Evolutionary conservation across 1,140 invertebrate genomes (phyloP), one percentile per base, ranked within the genome.

Genomic region (Drosophila guanche): DNA sequence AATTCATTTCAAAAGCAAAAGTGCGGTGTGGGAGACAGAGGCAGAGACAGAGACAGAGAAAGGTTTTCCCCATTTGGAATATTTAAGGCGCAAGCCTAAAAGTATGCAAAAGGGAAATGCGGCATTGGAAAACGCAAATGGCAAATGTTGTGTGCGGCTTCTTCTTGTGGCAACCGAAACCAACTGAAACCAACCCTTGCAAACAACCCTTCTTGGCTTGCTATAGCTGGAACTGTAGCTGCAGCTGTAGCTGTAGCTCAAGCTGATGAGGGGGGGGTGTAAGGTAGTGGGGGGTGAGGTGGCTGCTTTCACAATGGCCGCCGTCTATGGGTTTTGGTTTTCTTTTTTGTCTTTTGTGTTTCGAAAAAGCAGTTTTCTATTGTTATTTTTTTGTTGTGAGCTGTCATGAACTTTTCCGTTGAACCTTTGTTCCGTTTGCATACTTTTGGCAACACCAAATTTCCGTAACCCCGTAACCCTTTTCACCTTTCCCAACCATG

Each of bases 51-150:
- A 29, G 58, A 20, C 16, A 20, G 37, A 40, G 37, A 62, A 70
- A 47, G 61, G 62, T 50, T 58, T 62, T 37, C 57, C 57, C 51
- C 69, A 63, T 62, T 79, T 76, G 76, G 78, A 73, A 81, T 88
- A 88, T 89, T 76, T 72, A 88, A 88, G 83, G 83, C 83, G 83
- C 83, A 88, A 78, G 84, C 84, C 83, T 88, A 80, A 83, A 88
- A 89, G 83, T 88, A 88, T 88, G 83, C 83, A 85, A 48, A 58
- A 14, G 37, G 66, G 66, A 69, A 65, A 68, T 25, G 33, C 33
- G 33, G 33, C 10, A 37, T 4, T 12, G 10, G 33, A 37, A 37
- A 37, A 37, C 12, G 33, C 33, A 37, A 60, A 54, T 55, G 47
- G 29, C 43, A 68, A 50, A 63, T 62, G 29, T 33, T 5, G 5